Percentiles rank a stretch among this genome's conserved stretches.
These are phyloP conservation scores for Palloptera scutellata DNA, from an alignment of 2,888 invertebrate genomes.

Conservation along the genomic window DNA sequence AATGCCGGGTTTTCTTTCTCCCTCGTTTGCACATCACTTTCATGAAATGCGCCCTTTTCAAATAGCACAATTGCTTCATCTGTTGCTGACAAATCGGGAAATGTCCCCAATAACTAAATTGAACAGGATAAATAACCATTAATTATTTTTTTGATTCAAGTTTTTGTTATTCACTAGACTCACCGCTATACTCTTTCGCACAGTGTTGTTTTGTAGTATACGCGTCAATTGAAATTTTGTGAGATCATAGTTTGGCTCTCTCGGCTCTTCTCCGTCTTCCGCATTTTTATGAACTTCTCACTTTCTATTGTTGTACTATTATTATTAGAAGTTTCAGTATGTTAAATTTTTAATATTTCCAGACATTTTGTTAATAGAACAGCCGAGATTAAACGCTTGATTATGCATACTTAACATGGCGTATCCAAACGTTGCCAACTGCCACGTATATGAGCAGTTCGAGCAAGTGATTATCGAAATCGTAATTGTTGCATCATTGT, in stretches of 20 bases:
- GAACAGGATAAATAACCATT: neutral
- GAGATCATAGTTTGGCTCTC: conserved; percentile 65
- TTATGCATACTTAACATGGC: too few species aligned
- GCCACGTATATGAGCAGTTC: too few species aligned
- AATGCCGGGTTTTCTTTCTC: conserved; percentile 37
- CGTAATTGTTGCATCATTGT: too few species aligned
- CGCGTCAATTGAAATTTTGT: conserved; percentile 73
- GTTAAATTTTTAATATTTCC: too few species aligned
- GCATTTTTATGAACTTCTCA: neutral
- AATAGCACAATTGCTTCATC: conserved; percentile 77
- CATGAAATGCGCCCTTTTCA: conserved; percentile 82
- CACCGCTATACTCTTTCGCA: conserved; percentile 70
- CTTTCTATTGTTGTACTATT: neutral
- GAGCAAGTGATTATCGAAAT: too few species aligned
- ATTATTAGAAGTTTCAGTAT: too few species aligned
- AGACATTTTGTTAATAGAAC: too few species aligned
- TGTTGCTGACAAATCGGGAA: conserved; percentile 66
- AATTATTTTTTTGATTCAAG: too few species aligned
- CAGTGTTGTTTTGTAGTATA: conserved; percentile 76
- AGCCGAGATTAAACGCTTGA: too few species aligned
- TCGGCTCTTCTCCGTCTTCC: neutral
- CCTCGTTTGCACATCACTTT: conserved; percentile 55
- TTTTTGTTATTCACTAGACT: neutral
- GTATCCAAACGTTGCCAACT: too few species aligned
- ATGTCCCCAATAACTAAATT: conserved; percentile 70